These are phyloP conservation scores for Stramonita haemastoma DNA, from an alignment of 2,888 invertebrate species.

Conservation along the genomic window DNA sequence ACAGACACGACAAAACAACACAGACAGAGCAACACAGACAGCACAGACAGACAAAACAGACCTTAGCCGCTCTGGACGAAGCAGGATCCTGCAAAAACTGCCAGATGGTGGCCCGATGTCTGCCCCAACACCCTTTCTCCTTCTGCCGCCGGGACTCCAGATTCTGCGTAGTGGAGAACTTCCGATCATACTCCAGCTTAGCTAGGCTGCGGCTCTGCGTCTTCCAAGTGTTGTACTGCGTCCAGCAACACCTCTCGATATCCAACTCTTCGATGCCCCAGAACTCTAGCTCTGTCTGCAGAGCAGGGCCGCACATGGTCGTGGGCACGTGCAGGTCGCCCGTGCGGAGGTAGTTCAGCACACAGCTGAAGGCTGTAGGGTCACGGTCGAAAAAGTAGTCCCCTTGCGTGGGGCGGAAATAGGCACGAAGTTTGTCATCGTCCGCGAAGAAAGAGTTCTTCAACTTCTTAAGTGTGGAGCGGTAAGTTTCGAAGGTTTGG, in stretches of 20 bases:
- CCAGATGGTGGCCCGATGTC: conserved; percentile 63
- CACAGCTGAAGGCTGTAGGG: conserved; percentile 69
- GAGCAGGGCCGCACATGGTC: conserved; percentile 71
- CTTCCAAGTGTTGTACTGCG: conserved; percentile 73
- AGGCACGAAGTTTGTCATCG: conserved; percentile 62
- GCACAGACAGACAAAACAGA: too few species aligned
- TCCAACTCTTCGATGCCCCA: conserved; percentile 74
- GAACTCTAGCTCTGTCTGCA: conserved; percentile 72
- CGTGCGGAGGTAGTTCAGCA: conserved; percentile 71
- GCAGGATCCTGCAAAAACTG: conserved; percentile 70
- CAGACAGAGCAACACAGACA: too few species aligned
- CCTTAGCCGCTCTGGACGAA: conserved; percentile 69
- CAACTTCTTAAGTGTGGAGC: conserved; percentile 63
- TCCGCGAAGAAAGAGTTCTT: conserved; percentile 60
- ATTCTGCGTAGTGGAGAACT: conserved; percentile 67
- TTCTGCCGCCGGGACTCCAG: conserved; percentile 58
- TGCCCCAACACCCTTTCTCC: conserved; percentile 56
- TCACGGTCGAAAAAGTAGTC: conserved; percentile 74
- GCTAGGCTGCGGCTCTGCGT: conserved; percentile 69
- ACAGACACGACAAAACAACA: too few species aligned
- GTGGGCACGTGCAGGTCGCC: conserved; percentile 73
- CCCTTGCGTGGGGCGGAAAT: conserved; percentile 61
- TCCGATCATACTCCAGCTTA: conserved; percentile 70
- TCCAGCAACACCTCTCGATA: conserved; percentile 74
- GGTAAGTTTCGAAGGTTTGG: conserved; percentile 67